phyloP scores from a whole-genome alignment of 2,888 invertebrate species.

The Omphaloscelis lunosa region DNA sequence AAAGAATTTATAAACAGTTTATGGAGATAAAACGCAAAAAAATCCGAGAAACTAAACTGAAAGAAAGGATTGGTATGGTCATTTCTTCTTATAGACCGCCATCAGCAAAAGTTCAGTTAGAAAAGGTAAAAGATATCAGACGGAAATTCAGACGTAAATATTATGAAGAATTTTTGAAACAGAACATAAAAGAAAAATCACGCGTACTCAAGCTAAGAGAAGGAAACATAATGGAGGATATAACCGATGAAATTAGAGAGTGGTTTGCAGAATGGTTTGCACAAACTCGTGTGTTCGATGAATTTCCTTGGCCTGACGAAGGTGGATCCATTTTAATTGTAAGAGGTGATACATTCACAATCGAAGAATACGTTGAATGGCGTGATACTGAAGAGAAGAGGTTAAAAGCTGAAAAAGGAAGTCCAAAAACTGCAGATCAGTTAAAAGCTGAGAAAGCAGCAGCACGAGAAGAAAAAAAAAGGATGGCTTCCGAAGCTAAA shows the following conservation, averaged over 20 bases:
- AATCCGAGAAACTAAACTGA: slow-evolving; percentile 81
- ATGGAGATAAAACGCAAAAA: slow-evolving; percentile 82
- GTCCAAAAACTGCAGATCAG: slow-evolving; percentile 84
- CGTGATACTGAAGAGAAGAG: slow-evolving; percentile 78
- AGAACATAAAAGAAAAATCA: slow-evolving; percentile 87
- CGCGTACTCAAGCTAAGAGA: slow-evolving; percentile 87
- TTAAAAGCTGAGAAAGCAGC: slow-evolving; percentile 85
- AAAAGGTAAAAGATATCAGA: slow-evolving; percentile 85
- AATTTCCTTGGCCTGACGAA: slow-evolving; percentile 93
- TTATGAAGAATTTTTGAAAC: slow-evolving; percentile 84
- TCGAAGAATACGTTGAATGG: slow-evolving; percentile 90
- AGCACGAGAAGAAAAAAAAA: slow-evolving; percentile 83
- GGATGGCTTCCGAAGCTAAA: slow-evolving; percentile 79
- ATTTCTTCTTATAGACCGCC: slow-evolving; percentile 87
- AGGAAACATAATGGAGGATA: slow-evolving; percentile 93
- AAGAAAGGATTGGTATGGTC: slow-evolving; percentile 90
- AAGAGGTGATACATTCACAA: slow-evolving; percentile 90
- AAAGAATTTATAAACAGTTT: slow-evolving; percentile 84
- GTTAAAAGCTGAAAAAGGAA: slow-evolving; percentile 79
- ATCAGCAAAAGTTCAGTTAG: slow-evolving; percentile 85
- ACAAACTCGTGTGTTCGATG: slow-evolving; percentile 91
- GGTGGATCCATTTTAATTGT: slow-evolving; percentile 93
- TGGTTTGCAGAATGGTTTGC: slow-evolving; percentile 94
- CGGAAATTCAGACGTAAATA: slow-evolving; percentile 85
- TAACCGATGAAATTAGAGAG: slow-evolving; percentile 93